These are phyloP conservation scores for Trichoplusia ni DNA, from an alignment of 1,140 invertebrate species.

Conservation along the genomic window DNA sequence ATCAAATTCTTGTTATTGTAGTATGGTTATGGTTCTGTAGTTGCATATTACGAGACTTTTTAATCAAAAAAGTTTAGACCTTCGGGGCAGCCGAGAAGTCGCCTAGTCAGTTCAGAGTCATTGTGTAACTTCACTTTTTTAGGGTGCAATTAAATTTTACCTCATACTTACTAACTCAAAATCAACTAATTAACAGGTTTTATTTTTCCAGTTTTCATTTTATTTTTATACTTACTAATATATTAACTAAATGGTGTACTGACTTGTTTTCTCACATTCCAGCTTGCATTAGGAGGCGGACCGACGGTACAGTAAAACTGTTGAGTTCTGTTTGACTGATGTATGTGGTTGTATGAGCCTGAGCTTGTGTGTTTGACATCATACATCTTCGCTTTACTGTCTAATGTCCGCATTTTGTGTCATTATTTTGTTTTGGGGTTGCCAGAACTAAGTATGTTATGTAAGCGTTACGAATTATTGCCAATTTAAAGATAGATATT, in stretches of 20 bases:
- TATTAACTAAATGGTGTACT: conserved; percentile 14
- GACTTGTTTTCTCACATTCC: conserved; percentile 45
- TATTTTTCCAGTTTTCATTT: not conserved
- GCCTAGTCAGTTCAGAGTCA: too few species aligned
- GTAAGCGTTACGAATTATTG: not conserved
- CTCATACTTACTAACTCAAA: too few species aligned
- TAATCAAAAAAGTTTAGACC: too few species aligned
- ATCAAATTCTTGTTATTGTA: too few species aligned
- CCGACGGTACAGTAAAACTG: conserved; percentile 62
- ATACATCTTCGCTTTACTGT: conserved; percentile 20
- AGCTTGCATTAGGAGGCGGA: conserved; percentile 58
- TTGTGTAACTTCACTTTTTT: too few species aligned
- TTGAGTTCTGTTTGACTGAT: conserved; percentile 35
- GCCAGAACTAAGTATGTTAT: not conserved
- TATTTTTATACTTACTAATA: not conserved
- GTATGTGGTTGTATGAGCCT: conserved; percentile 37
- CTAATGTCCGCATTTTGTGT: not conserved
- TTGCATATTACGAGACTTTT: too few species aligned
- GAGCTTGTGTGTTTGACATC: conserved; percentile 29
- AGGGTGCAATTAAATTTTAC: too few species aligned
- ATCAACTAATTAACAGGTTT: too few species aligned
- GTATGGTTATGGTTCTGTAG: too few species aligned
- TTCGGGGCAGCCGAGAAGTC: too few species aligned
- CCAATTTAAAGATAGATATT: not conserved
- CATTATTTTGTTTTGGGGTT: conserved; percentile 21